These are phyloP conservation scores for Drepanosiphum platanoidis DNA, from an alignment of 2,888 invertebrate species.

Conservation along the genomic window DNA sequence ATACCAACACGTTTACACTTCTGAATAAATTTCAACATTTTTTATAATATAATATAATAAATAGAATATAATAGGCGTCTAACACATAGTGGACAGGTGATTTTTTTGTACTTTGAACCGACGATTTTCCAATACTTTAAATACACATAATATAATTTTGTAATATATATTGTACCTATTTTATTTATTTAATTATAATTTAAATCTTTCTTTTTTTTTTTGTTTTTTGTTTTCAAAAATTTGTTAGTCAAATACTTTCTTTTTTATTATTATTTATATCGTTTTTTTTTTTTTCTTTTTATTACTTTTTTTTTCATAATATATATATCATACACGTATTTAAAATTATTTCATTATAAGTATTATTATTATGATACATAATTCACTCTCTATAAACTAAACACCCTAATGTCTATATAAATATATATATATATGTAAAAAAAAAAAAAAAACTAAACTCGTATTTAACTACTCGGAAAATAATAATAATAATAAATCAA, in stretches of 20 bases:
- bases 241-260: neutral
- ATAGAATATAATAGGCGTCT: slow-evolving; percentile 31
- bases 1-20: slow-evolving; percentile 58
- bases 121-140: slow-evolving; percentile 33
- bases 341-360: slow-evolving; percentile 12
- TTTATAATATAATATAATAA: slow-evolving; percentile 29
- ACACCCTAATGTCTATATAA: slow-evolving; percentile 18
- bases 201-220: neutral
- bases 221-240: neutral
- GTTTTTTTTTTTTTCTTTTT: too few relatives aligned
- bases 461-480: slow-evolving; percentile 20
- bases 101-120: slow-evolving; percentile 52
- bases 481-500: neutral
- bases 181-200: slow-evolving; percentile 11
- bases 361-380: slow-evolving; percentile 25
- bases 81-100: slow-evolving; percentile 49
- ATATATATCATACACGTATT: slow-evolving; percentile 29
- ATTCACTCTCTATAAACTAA: slow-evolving; percentile 49
- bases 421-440: neutral
- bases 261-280: neutral
- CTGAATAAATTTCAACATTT: slow-evolving; percentile 52
- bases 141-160: slow-evolving; percentile 21
- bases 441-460: slow-evolving; percentile 25
- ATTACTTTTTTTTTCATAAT: too few relatives aligned
- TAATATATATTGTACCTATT: slow-evolving; percentile 29